Evolutionary conservation across 2,113 vertebrate species (phyloP).

Genomic region (Calidris pygmaea): DNA sequence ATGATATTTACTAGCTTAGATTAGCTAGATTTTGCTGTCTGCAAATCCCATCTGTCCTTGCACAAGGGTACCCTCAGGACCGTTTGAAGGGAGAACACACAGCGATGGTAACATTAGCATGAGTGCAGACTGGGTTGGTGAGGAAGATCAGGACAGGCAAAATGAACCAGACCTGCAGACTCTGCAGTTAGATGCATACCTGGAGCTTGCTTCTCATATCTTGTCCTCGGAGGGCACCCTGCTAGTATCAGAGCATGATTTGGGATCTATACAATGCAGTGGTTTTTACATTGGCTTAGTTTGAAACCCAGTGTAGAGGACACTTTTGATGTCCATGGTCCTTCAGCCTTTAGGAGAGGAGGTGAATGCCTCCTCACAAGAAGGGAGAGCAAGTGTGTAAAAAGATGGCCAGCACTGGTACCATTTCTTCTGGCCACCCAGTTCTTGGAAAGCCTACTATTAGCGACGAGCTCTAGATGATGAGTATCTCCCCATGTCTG

Average conservation of each 20-base stretch:
- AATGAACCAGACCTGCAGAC: not conserved
- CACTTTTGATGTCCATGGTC: not conserved
- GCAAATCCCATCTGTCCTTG: not conserved
- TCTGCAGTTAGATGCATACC: not conserved
- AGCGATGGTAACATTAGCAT: not conserved
- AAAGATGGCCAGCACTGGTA: not conserved
- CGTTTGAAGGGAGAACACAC: not conserved
- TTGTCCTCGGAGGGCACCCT: not conserved
- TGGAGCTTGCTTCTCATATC: not conserved
- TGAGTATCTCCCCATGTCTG: not conserved
- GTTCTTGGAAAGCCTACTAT: not conserved
- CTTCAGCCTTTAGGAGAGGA: not conserved
- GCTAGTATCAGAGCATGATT: not conserved
- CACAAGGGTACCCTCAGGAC: not conserved
- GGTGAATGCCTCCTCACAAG: not conserved
- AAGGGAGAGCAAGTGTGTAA: not conserved
- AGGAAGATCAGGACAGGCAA: not conserved
- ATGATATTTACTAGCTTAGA: not conserved
- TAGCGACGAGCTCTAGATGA: not conserved
- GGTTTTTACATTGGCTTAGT: not conserved
- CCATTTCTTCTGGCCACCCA: not conserved
- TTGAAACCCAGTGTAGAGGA: not conserved
- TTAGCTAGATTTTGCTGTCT: not conserved
- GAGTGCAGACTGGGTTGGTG: fast-evolving
- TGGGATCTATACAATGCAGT: not conserved